A percentile compares a stretch with the other conserved stretches of the same genome.
phyloP scores from a whole-genome alignment of 2,888 invertebrate genomes.

The Mamestra brassicae region DNA sequence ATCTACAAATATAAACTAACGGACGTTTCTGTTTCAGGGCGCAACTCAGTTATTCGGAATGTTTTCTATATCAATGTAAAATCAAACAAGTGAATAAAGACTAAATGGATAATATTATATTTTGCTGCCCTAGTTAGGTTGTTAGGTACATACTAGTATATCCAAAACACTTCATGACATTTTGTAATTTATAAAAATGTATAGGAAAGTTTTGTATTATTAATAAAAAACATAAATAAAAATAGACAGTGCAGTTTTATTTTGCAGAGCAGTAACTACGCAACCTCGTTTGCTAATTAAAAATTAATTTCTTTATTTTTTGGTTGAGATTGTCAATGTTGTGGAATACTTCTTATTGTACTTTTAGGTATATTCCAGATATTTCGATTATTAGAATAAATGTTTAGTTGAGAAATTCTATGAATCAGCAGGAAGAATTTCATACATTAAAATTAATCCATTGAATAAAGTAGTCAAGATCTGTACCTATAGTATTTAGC shows the following conservation, averaged over 20 bases:
- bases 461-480: too few relatives aligned
- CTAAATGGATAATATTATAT: conserved; percentile 74
- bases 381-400: too few relatives aligned
- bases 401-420: background rate
- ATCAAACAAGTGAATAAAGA: conserved; percentile 85
- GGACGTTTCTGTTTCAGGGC: conserved; percentile 66
- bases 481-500: too few relatives aligned
- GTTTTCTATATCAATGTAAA: conserved; percentile 71
- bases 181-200: conserved; percentile 84
- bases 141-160: conserved; percentile 75
- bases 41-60: conserved; percentile 63
- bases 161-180: conserved; percentile 77
- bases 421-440: background rate
- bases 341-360: too few relatives aligned
- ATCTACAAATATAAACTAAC: conserved; percentile 18
- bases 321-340: background rate
- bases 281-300: background rate
- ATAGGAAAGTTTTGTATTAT: conserved; percentile 83
- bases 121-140: conserved; percentile 78
- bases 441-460: too few relatives aligned
- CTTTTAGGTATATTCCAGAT: too few relatives aligned
- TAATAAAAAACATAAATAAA: conserved; percentile 87
- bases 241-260: conserved; percentile 87
- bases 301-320: background rate
- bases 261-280: conserved; percentile 38